Evolutionary conservation across 23 tunicate species (phyloP), one percentile per base, ranked within the genome.

Genomic region (Botrylloides violaceus): DNA sequence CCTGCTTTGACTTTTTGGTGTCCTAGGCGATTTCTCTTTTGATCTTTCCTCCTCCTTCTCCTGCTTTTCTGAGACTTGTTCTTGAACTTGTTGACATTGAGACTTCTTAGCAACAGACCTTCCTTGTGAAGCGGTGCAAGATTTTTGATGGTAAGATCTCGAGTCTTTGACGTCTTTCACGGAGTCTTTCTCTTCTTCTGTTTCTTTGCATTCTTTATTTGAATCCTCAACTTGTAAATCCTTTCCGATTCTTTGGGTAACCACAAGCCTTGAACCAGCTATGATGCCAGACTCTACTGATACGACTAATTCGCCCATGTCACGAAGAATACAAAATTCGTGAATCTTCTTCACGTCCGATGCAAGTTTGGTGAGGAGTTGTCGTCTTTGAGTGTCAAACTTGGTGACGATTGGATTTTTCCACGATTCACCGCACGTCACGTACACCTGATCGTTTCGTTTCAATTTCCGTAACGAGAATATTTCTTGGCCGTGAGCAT

Each of bases 401-500:
- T 87, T 87, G 2, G 73, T 80, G 60, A 81, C 66, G 20, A 34
- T 68, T 19, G 95, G 95, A 61, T 87, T 75, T 2, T 53, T 38
- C 86, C 86, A 87, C 18, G 64, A 29, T 34, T 87, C 86, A 12
- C 95, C 95, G 62, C 61, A 38, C 2, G 86, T 81, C 5, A 76
- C 95, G 56, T 70, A 87, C 6, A 81, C 86, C 32, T 60, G 37
- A 30, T 87, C 79, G 66, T 71, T 70, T 7, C 95, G 86, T 63
- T 71, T 80, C 26, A 87, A 37, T n/a, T 77, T 53, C 0, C 86
- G 66, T 23, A 87, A 32, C 2, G 86, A 70, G 53, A n/a, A 34
- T 19, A 87, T 28, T 71, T 87, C 95, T 22, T 34, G 60, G 1
- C 95, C 95, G 15, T 29, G 62, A 26, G 58, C 79, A 64, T 80